These are phyloP conservation scores for Conger conger DNA, from an alignment of 2,113 vertebrate genomes.

Conservation along the genomic window DNA sequence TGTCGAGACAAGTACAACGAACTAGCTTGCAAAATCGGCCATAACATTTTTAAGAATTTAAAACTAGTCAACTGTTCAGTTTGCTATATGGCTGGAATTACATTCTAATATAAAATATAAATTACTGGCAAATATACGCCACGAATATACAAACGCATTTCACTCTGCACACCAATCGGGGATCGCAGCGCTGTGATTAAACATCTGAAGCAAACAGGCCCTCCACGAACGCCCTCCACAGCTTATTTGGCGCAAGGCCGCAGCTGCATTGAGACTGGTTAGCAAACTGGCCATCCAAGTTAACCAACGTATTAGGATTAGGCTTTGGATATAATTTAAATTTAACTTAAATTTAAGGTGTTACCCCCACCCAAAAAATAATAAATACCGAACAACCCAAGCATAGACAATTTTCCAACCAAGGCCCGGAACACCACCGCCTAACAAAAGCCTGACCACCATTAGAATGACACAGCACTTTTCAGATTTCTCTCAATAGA, in stretches of 20 bases:
- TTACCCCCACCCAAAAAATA: neutral
- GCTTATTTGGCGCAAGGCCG: neutral
- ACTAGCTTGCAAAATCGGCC: neutral
- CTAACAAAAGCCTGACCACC: neutral
- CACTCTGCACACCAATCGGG: neutral
- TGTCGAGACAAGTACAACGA: neutral
- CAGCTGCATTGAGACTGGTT: neutral
- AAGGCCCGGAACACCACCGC: neutral
- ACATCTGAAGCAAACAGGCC: neutral
- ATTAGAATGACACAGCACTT: slow-evolving; percentile 65
- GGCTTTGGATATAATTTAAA: neutral
- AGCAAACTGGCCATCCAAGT: too few species aligned
- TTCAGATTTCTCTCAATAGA: neutral
- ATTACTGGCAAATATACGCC: neutral
- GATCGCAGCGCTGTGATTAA: neutral
- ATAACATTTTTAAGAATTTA: too few species aligned
- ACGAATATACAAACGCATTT: neutral
- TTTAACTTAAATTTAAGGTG: neutral
- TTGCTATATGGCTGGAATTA: too few species aligned
- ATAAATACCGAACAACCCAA: neutral
- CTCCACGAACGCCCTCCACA: neutral
- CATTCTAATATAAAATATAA: neutral
- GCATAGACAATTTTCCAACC: neutral
- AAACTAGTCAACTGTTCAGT: too few species aligned
- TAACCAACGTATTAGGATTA: neutral